Percentiles rank a stretch among this genome's conserved stretches.
These are phyloP conservation scores for Petaurus breviceps DNA, from an alignment of 2,113 vertebrate genomes.

Conservation along the genomic window DNA sequence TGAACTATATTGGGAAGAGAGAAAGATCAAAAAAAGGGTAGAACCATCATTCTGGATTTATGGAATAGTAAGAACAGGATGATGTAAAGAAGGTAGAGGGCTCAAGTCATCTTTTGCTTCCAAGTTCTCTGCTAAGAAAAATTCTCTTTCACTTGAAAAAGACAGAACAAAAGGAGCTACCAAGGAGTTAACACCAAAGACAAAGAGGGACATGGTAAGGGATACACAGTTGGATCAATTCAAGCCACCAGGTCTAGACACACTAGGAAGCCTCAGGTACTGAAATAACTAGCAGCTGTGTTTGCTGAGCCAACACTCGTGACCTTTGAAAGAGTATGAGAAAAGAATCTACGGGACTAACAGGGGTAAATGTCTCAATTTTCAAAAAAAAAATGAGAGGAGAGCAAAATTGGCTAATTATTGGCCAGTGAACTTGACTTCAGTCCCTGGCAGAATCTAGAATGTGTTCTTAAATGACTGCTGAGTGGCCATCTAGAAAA, in stretches of 20 bases:
- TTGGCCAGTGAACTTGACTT: not conserved
- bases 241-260: not conserved
- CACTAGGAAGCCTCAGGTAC: not conserved
- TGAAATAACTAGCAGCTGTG: not conserved
- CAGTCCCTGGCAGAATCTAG: not conserved
- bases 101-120: not conserved
- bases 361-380: not conserved
- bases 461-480: not conserved
- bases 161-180: not conserved
- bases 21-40: not conserved
- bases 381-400: not conserved
- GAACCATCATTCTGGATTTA: not conserved
- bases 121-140: not conserved
- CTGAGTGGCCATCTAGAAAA: not conserved
- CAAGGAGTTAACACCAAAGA: not conserved
- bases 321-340: not conserved
- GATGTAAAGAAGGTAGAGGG: not conserved
- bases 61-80: not conserved
- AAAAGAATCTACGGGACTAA: not conserved
- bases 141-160: not conserved
- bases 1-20: not conserved
- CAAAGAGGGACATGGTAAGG: not conserved
- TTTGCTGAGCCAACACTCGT: not conserved
- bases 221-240: not conserved
- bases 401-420: not conserved